These are phyloP conservation scores for Aradophagus sp. DNA, from an alignment of 1,140 invertebrate species.

Conservation along the genomic window DNA sequence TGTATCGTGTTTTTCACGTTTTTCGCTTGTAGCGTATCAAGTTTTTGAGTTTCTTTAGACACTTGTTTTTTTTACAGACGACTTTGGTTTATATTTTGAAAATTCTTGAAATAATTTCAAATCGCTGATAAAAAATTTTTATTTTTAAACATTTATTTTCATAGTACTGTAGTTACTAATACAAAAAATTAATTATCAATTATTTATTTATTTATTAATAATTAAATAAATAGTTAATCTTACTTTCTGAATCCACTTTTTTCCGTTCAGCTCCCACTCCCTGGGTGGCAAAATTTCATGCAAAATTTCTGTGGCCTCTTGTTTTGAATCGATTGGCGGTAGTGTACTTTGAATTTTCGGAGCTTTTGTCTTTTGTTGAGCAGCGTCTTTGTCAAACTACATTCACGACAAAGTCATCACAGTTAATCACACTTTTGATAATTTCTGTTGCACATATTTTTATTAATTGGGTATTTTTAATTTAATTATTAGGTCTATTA, in stretches of 20 bases:
- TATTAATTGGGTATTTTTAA: no score
- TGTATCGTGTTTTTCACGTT: no score
- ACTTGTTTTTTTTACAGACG: no score
- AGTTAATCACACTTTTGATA: no score
- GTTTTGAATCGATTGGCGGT: constrained; percentile 76
- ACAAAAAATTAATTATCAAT: not conserved
- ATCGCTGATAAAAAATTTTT: not conserved
- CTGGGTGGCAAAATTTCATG: constrained; percentile 96
- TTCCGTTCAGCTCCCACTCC: constrained; percentile 94
- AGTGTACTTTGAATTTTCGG: constrained; percentile 63
- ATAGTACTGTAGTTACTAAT: no score
- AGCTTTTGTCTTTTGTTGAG: constrained; percentile 50
- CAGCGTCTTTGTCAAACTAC: constrained; percentile 60
- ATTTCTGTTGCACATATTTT: no score
- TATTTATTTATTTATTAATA: not conserved
- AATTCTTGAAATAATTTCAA: not conserved
- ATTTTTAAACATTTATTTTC: not conserved
- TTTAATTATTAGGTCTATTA: no score
- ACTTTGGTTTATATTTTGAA: not conserved
- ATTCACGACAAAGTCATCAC: no score
- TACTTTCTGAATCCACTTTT: constrained; percentile 90
- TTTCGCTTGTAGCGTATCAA: no score
- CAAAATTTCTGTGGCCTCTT: constrained; percentile 93
- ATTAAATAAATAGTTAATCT: not conserved
- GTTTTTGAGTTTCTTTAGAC: no score